Evolutionary conservation across 2,113 vertebrate genomes (phyloP), one percentile per base, ranked within the genome.

Genomic region (Gavia stellata): DNA sequence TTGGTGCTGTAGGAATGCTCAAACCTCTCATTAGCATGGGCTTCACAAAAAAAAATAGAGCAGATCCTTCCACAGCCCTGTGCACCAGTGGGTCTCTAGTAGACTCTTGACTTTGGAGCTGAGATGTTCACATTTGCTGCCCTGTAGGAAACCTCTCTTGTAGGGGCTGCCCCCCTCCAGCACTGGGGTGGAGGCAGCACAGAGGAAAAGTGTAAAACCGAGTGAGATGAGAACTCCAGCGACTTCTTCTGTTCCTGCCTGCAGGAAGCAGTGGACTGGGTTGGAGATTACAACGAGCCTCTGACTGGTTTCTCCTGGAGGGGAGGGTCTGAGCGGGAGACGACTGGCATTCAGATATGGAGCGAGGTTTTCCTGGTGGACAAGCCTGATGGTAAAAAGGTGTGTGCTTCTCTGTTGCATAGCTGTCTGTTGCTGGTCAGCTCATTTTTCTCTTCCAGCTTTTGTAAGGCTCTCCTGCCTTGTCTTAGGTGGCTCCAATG

Each of bases 311-410:
- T 99, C 97, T 99, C 99, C 63, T 99, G 99, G 99, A 98, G 99
- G 95, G 99, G 99, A 8, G 99, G 99, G 5, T 99, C 99, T 1
- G 99, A 99, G 97, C 97, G 99, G 86, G 99, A 99, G 97, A 99
- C 99, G 6, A 99, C 99, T 0, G 99, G 99, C 83, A 99, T 99
- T 85, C 99, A 99, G 97, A 99, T 99, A 72, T 99, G 99, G 99
- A 99, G 99, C 1, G 99, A 99, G 88, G 94, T 99, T 82, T 99
- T 99, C 95, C 98, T 99, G 87, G 99, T 99, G 97, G 98, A 99
- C 98, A 99, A 99, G 81, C 99, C 99, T 0, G 99, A 99, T 44
- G 99, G 99, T 36, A 98, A 98, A 90, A 99, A 99, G 99, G 99
- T 99, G 92, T 55, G 86, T 53, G 47, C 31, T 52, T 66, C 13